Evolutionary conservation across 1,140 invertebrate genomes (phyloP).

Genomic region (Brachionus manjavacas): DNA sequence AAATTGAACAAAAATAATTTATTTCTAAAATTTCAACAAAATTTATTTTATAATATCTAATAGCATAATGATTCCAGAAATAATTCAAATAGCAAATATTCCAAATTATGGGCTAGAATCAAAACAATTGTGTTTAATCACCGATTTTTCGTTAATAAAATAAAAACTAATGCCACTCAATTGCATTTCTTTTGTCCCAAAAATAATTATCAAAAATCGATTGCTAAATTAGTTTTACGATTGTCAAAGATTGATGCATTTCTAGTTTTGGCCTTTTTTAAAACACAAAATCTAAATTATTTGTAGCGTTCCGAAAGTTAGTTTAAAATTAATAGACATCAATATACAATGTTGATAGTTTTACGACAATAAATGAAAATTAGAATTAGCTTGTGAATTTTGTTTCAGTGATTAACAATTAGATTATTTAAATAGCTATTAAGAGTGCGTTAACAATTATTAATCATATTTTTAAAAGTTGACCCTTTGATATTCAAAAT

Average conservation of each 20-base stretch:
- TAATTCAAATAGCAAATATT: background rate
- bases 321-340: background rate
- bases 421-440: background rate
- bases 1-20: background rate
- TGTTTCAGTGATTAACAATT: background rate
- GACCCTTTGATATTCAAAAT: background rate
- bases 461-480: background rate
- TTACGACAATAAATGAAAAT: background rate
- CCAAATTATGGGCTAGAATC: background rate
- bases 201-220: background rate
- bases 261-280: slow-evolving; percentile 11
- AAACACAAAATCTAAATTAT: slow-evolving; percentile 9
- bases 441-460: background rate
- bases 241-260: slow-evolving; percentile 39
- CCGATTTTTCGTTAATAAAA: background rate
- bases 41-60: background rate
- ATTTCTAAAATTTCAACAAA: background rate
- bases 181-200: background rate
- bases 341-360: background rate
- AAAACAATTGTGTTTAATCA: background rate
- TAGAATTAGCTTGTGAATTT: background rate
- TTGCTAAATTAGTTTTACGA: slow-evolving; percentile 11
- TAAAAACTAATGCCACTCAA: background rate
- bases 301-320: background rate
- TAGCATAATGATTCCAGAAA: background rate